Percentiles rank a stretch among this genome's conserved stretches.
Conservation (phyloP, 2,113 vertebrate genomes). For the Pygoscelis adeliae region DNA sequence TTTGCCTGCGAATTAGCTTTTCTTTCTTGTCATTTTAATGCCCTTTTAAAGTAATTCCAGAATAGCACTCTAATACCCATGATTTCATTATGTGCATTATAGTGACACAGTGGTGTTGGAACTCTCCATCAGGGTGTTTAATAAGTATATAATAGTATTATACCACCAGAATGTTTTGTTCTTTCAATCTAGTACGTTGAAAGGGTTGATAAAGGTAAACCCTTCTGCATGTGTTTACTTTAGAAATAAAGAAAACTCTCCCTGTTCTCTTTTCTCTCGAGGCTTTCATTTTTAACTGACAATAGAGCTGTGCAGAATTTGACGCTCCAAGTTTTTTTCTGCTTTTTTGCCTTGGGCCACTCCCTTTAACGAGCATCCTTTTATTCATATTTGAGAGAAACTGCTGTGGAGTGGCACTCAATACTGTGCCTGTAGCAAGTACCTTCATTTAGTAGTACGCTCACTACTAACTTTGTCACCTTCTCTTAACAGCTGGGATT, state of each 20-base stretch:
- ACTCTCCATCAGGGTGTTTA: not conserved
- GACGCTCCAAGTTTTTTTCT: not conserved
- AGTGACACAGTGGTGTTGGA: not conserved
- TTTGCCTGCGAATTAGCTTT: not conserved
- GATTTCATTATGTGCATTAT: not conserved
- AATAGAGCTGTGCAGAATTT: not conserved
- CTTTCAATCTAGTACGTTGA: not conserved
- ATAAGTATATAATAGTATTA: not conserved
- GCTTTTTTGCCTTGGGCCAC: not conserved
- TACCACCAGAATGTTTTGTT: not conserved
- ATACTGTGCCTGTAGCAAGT: not conserved
- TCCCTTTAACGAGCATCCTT: not conserved
- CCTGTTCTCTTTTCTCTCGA: not conserved
- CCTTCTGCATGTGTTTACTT: not conserved
- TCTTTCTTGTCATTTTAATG: not conserved
- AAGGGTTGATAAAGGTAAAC: not conserved
- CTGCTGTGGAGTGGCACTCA: not conserved
- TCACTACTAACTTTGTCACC: not conserved
- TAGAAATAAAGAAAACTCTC: not conserved
- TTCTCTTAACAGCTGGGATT: slow-evolving; percentile 89
- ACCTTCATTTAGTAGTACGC: not conserved
- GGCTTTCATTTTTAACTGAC: not conserved
- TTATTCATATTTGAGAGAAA: not conserved
- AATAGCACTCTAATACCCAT: not conserved
- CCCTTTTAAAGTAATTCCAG: not conserved